Percentiles rank a stretch among this genome's conserved stretches.
These are phyloP conservation scores for Mustelus asterias DNA, from an alignment of 2,113 vertebrate species.

Conservation along the genomic window DNA sequence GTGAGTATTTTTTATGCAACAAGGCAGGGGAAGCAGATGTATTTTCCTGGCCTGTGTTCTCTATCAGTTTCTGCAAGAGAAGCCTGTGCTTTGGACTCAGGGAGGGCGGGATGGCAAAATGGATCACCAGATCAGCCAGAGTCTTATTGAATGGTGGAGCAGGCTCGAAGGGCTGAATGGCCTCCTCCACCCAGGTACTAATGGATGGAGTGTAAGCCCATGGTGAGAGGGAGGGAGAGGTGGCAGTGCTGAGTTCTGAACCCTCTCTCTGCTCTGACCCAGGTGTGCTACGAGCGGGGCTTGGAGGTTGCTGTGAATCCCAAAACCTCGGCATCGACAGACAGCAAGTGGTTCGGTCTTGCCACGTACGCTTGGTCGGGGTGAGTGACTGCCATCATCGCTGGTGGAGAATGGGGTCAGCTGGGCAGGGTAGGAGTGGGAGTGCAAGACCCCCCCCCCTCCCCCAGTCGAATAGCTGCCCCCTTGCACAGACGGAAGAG, in stretches of 20 bases:
- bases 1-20: neutral
- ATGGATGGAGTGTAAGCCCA: neutral
- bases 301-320: constrained; percentile 65
- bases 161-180: too few species aligned
- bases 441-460: too few species aligned
- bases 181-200: too few species aligned
- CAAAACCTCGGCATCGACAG: constrained; percentile 64
- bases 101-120: too few species aligned
- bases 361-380: constrained; percentile 74
- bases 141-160: too few species aligned
- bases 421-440: too few species aligned
- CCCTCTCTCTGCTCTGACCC: neutral
- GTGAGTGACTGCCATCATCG: constrained; percentile 46
- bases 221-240: neutral
- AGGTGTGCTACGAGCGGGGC: constrained; percentile 69
- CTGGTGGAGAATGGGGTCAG: neutral
- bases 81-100: neutral
- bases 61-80: neutral
- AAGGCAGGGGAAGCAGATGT: neutral
- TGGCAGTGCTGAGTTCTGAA: neutral
- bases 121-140: too few species aligned
- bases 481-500: neutral
- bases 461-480: too few species aligned
- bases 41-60: neutral
- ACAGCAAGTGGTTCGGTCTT: constrained; percentile 66